Base-by-base conservation (phyloP, 35 echinoderm and acorn worm genomes). In the Stichopus chloronotus region DNA sequence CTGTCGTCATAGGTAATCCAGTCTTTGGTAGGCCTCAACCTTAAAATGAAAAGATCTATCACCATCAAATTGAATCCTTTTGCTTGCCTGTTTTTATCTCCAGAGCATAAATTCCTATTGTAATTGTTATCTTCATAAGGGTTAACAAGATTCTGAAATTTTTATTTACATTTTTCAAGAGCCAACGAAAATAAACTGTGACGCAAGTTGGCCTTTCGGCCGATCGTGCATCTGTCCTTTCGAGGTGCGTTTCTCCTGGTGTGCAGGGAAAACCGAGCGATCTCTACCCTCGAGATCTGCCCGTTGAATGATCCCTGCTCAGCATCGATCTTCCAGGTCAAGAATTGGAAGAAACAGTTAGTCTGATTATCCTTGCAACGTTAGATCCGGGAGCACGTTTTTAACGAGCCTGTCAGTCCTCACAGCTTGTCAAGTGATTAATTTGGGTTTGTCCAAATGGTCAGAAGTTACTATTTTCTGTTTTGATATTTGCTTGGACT, bases 161-260 rank as follows among this genome's bases (percentile, higher is more conserved):
- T 83, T 43, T 83, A 83, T 53, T 52, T 83, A 83, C 17, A 65
- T 65, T 65, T 83, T 83, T 83, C 55, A 83, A 83, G 55, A 83
- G 8, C 13, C 25, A 43, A 17, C 17, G 55, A 83, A 55, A 83
- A 83, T 83, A 83, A 83, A 83, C 80, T 55, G 14, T 83, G 80
- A 83, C 80, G 52, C 53, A 9, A 19, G 80, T 5, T 5, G 52
- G 12, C 23, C 21, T 78, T 78, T 9, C 20, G 30, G 30, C 30
- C 30, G 30, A 43, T 43, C 30, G 30, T 43, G 3, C 30, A 43
- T 43, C 30, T 43, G 30, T 43, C 30, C 30, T 43, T 43, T 3
- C 30, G 30, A 43, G 30, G 30, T 43, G 30, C 30, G 30, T 43
- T 43, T 43, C 30, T 43, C 30, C 30, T 0, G 30, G 30, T 43